Evolutionary conservation across 2,113 vertebrate genomes (phyloP).

Genomic region (Nymphicus hollandicus): DNA sequence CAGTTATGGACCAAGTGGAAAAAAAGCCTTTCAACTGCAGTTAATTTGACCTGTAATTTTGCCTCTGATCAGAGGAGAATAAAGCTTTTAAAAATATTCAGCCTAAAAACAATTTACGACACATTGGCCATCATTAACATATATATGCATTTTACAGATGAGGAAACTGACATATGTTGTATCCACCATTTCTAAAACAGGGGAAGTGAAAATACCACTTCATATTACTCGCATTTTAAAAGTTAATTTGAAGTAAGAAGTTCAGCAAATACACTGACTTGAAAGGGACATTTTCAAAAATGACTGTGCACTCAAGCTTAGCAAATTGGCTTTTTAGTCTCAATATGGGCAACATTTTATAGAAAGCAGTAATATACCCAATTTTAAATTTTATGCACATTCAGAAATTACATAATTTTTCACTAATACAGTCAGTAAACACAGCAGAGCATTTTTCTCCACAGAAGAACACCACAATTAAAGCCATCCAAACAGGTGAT

Average conservation of each 20-base stretch:
- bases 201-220: background rate
- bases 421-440: background rate
- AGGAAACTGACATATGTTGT: background rate
- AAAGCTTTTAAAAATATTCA: background rate
- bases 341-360: background rate
- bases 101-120: background rate
- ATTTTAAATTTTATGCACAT: background rate
- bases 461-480: background rate
- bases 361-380: background rate
- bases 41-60: background rate
- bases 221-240: background rate
- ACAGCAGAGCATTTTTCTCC: background rate
- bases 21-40: background rate
- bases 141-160: background rate
- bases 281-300: background rate
- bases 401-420: background rate
- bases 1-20: background rate
- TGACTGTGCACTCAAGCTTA: fast-evolving
- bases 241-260: background rate
- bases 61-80: background rate
- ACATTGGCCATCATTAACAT: background rate
- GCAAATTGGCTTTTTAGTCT: background rate
- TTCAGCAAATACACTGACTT: background rate
- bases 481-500: background rate
- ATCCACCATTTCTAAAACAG: background rate